Conservation (phyloP, 2,888 invertebrate genomes). For the Atethmia centrago region DNA sequence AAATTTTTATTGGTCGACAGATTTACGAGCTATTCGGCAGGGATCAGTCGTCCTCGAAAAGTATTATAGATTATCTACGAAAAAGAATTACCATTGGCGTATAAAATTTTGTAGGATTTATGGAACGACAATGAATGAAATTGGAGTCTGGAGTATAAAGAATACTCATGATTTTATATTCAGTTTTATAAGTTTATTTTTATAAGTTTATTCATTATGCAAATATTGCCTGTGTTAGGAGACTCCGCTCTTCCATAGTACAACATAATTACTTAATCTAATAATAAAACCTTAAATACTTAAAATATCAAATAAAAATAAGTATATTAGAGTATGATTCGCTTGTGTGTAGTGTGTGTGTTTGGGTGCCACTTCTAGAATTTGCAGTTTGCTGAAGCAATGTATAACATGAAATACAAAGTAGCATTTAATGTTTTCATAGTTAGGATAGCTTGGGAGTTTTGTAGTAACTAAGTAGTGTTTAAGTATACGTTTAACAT, state of each 20-base stretch:
- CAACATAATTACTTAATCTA: too few species aligned
- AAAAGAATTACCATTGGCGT: conserved; percentile 66
- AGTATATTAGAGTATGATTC: too few species aligned
- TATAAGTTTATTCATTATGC: too few species aligned
- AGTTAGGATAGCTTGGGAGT: conserved; percentile 28
- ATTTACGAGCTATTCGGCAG: conserved; percentile 68
- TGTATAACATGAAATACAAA: conserved; percentile 47
- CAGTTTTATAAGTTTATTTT: too few species aligned
- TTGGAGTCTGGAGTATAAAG: conserved; percentile 35
- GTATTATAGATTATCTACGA: conserved; percentile 69
- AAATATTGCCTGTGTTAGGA: too few species aligned
- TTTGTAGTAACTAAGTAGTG: conserved; percentile 32
- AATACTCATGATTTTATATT: conserved; percentile 28
- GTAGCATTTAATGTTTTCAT: conserved; percentile 31
- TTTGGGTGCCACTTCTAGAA: conserved; percentile 8
- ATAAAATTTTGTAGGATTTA: conserved; percentile 63
- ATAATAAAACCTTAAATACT: too few species aligned
- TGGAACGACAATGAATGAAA: conserved; percentile 62
- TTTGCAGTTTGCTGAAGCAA: conserved; percentile 11
- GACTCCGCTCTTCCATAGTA: too few species aligned
- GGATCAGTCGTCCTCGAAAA: conserved; percentile 68
- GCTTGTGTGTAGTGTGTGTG: too few species aligned
- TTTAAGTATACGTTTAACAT: conserved; percentile 37
- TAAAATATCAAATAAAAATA: too few species aligned
- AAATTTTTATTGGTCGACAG: conserved; percentile 70